These are phyloP conservation scores for Eulemur rufifrons DNA, from an alignment of 2,113 vertebrate genomes.

Conservation along the genomic window DNA sequence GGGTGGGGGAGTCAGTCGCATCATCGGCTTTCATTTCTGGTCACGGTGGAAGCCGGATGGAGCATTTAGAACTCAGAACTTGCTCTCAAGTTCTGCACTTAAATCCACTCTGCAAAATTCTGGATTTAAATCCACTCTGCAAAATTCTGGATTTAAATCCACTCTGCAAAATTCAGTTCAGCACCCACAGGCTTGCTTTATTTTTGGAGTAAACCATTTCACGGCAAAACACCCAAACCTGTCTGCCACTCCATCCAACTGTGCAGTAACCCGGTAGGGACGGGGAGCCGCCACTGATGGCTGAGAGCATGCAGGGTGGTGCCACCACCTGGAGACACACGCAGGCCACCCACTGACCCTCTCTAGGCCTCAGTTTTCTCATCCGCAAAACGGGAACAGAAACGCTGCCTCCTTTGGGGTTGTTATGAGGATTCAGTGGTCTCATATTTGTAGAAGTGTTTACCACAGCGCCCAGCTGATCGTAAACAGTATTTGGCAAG, in stretches of 20 bases:
- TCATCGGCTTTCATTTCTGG: background rate
- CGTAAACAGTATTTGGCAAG: background rate
- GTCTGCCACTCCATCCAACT: background rate
- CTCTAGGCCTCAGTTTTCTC: background rate
- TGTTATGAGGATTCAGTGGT: background rate
- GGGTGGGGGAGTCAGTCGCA: too few relatives aligned
- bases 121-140: background rate
- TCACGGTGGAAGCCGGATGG: background rate
- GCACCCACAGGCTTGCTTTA: background rate
- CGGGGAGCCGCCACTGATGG: rapidly evolving
- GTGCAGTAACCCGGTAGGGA: rapidly evolving
- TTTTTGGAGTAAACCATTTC: background rate
- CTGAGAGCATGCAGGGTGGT: background rate
- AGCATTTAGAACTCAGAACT: background rate
- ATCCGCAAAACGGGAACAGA: background rate
- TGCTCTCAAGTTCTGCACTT: background rate
- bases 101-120: background rate
- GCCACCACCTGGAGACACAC: background rate
- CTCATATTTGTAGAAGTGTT: background rate
- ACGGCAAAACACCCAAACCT: background rate
- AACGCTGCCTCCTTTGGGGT: background rate
- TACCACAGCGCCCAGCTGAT: background rate
- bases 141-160: background rate
- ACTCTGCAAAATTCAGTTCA: background rate
- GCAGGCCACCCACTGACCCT: too few relatives aligned